These are phyloP conservation scores for Ochotona curzoniae DNA, from an alignment of 2,113 vertebrate genomes.

Conservation along the genomic window DNA sequence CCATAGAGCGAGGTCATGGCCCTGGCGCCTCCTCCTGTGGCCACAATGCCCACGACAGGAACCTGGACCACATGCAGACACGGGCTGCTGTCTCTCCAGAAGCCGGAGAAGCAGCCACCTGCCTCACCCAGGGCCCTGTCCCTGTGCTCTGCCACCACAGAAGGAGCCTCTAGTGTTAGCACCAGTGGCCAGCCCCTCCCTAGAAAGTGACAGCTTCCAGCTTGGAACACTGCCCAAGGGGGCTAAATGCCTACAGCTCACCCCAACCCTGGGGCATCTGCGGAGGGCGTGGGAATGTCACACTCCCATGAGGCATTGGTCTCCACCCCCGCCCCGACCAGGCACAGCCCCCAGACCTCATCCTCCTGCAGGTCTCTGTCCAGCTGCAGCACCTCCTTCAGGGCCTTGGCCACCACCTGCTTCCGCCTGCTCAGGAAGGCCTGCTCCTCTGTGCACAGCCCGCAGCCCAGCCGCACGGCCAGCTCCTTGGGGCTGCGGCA, in stretches of 20 bases:
- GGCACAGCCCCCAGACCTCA: constrained; percentile 77
- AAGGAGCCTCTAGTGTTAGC: neutral
- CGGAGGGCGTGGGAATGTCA: neutral
- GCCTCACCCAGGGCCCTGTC: neutral
- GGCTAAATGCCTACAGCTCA: neutral
- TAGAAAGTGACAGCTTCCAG: neutral
- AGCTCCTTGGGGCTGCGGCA: constrained; percentile 50
- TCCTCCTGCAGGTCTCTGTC: constrained; percentile 72
- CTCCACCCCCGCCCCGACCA: neutral
- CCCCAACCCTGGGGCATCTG: neutral
- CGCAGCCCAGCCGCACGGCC: constrained; percentile 87
- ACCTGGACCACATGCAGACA: constrained; percentile 84
- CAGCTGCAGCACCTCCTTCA: constrained; percentile 85
- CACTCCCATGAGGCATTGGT: neutral
- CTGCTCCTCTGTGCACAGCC: constrained; percentile 86
- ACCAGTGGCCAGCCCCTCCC: neutral
- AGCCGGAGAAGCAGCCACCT: neutral
- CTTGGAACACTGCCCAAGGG: neutral
- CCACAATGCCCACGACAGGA: constrained; percentile 89
- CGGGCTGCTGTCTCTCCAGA: neutral
- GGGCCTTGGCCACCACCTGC: constrained; percentile 85
- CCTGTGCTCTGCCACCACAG: neutral
- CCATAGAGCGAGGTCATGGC: constrained; percentile 89
- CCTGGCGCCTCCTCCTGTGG: constrained; percentile 89
- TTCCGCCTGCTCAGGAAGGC: constrained; percentile 89